Evolutionary conservation across 2,888 invertebrate species (phyloP), one percentile per base, ranked within the genome.

Genomic region (Drosophila neutralis): DNA sequence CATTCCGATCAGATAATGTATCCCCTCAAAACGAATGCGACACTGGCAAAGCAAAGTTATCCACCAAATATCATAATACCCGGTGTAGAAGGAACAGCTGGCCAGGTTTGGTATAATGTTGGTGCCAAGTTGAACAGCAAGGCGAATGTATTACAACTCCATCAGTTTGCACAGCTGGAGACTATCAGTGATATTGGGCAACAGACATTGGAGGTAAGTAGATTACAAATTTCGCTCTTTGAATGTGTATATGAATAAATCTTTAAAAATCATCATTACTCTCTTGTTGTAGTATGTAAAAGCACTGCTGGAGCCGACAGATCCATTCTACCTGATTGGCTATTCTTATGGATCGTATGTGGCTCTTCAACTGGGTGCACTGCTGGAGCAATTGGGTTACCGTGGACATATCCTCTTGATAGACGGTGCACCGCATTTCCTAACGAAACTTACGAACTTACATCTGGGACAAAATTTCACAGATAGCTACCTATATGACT

Each of bases 321-420:
- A 95, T 38, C 94, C 95, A 0, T 98, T 96, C 93, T 95, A 95
- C 69, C 91, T 99, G 1, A 95, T 97, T 18, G 98, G 97, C 2
- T 98, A 99, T 94, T 99, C 98, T 18, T 98, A 95, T 90, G 99
- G 99, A 52, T 94, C 96, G 0, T 92, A 96, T 29, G 94, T 98
- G 27, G 96, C 96, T 0, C 92, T 98, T 65, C 97, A 98, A 91
- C 93, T 98, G 70, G 96, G 96, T 5, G 93, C 95, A 11, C 94
- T 95, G 86, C 93, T 98, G 42, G 97, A 97, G 92, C 93, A 93
- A 10, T 93, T 94, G 85, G 96, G 96, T 78, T 94, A 94, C 61
- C 93, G 90, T 18, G 97, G 96, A 4, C 94, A 94, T 49, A 83
- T 97, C 2, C 94, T 96, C 83, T 94, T 97, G 18, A 94, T 99